Evolutionary conservation across 2,888 invertebrate species (phyloP).

Genomic region (Drosophila birchii): DNA sequence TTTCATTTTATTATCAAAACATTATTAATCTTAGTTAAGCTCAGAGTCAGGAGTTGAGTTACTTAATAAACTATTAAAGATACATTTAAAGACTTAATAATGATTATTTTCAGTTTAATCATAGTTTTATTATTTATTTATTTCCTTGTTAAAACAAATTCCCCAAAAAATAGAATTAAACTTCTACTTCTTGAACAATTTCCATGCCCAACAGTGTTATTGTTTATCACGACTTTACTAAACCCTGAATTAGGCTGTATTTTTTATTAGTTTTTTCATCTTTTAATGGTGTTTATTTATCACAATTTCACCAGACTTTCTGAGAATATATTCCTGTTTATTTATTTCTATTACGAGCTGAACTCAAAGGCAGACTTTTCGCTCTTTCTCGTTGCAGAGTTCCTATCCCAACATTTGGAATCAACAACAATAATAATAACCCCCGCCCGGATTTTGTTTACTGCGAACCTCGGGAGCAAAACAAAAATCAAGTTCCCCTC

Average conservation of each 20-base stretch:
- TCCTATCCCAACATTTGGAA: constrained; percentile 30
- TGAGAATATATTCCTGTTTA: background rate
- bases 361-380: background rate
- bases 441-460: constrained; percentile 20
- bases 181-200: background rate
- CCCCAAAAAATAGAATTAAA: background rate
- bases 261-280: background rate
- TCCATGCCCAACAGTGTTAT: background rate
- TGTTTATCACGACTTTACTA: background rate
- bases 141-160: background rate
- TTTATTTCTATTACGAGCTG: background rate
- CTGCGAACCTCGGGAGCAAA: constrained; percentile 56
- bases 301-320: constrained; percentile 13
- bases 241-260: background rate
- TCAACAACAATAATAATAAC: constrained; percentile 5
- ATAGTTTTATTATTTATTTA: background rate
- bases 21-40: too few species aligned
- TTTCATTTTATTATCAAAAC: too few species aligned
- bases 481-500: constrained; percentile 56
- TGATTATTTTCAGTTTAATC: background rate
- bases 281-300: constrained; percentile 7
- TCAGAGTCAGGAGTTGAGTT: background rate
- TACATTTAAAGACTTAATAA: background rate
- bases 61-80: background rate
- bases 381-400: constrained; percentile 22